phyloP scores from a whole-genome alignment of 1,140 invertebrate genomes.

The Parapsyche elsis region DNA sequence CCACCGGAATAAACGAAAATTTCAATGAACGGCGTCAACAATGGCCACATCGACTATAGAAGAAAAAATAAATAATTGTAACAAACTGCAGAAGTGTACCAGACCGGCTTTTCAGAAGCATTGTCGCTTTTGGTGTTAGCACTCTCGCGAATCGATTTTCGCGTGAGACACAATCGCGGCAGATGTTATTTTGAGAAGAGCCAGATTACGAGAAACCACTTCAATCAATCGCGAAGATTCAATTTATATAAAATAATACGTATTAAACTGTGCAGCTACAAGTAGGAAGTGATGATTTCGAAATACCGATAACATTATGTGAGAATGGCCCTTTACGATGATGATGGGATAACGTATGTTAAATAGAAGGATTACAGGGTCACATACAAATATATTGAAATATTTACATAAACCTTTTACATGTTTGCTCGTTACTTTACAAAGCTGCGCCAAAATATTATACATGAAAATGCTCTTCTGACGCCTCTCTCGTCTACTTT shows the following conservation, averaged over 20 bases:
- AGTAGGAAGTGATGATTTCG: background rate
- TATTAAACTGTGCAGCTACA: no score
- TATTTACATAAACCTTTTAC: constrained; percentile 17
- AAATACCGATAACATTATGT: background rate
- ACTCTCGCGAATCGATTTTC: no score
- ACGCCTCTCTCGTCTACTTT: background rate
- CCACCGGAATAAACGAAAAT: constrained; percentile 12
- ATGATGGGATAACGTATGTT: constrained; percentile 6
- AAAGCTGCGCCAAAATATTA: background rate
- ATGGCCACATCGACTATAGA: background rate
- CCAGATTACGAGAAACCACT: background rate
- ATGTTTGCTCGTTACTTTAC: background rate
- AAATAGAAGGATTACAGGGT: constrained; percentile 12
- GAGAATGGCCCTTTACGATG: background rate
- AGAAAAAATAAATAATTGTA: constrained; percentile 12
- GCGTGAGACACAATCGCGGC: no score
- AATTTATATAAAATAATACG: no score
- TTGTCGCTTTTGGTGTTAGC: no score
- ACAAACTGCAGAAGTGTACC: no score
- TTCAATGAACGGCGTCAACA: constrained; percentile 17
- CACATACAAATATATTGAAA: constrained; percentile 18
- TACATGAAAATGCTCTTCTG: background rate
- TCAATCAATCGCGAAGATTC: no score
- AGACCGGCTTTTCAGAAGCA: no score
- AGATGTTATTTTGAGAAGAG: no score